Conservation (phyloP, 2,888 invertebrate genomes). For the Campaea margaritaria region DNA sequence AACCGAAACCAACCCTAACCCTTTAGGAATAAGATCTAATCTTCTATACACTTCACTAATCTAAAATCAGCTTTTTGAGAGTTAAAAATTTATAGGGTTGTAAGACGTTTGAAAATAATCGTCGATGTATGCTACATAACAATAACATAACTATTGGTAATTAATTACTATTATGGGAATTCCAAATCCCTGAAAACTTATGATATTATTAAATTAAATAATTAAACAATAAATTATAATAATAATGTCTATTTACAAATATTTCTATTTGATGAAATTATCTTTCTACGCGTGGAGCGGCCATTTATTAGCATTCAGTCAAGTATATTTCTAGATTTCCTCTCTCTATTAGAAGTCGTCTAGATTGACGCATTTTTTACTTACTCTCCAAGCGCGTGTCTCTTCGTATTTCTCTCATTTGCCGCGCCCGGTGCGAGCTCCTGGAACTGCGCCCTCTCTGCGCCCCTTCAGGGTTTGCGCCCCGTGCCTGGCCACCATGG, state of each 20-base stretch:
- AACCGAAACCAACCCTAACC: conserved; percentile 38
- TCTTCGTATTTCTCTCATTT: too few species aligned
- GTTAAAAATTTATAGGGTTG: not conserved
- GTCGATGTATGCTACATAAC: not conserved
- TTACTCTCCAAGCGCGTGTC: too few species aligned
- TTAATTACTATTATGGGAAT: not conserved
- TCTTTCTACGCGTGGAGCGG: conserved; percentile 12
- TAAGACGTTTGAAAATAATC: not conserved
- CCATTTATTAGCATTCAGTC: not conserved
- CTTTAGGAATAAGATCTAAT: conserved; percentile 33
- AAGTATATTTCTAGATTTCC: too few species aligned
- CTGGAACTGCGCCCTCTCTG: too few species aligned
- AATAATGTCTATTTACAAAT: conserved; percentile 2
- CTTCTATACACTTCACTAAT: conserved; percentile 17
- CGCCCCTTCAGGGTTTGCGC: too few species aligned
- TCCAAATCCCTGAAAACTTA: conserved; percentile 1
- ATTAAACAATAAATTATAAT: not conserved
- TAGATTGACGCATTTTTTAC: too few species aligned
- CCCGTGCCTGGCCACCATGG: too few species aligned
- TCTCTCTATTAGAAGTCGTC: too few species aligned
- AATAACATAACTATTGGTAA: not conserved
- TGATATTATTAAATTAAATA: conserved; percentile 3
- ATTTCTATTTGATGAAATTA: conserved; percentile 14
- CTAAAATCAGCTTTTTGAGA: not conserved
- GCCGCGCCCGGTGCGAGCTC: too few species aligned